phyloP scores from a whole-genome alignment of 2,113 vertebrate species.

The Salvelinus sp. region DNA sequence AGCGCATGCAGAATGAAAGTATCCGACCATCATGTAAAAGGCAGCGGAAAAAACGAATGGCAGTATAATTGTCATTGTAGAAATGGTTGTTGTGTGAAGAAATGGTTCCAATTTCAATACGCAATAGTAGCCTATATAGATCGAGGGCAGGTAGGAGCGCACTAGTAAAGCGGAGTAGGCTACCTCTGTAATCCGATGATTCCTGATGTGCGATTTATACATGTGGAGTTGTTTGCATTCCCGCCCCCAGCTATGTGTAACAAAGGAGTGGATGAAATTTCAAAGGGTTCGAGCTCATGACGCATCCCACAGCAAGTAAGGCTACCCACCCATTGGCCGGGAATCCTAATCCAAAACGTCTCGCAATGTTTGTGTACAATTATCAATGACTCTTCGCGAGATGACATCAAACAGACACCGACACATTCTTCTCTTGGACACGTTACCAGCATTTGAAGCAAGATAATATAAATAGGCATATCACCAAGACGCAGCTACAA shows the following conservation, averaged over 20 bases:
- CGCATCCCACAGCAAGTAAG: slow-evolving; percentile 36
- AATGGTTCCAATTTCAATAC: too few relatives aligned
- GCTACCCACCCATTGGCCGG: slow-evolving; percentile 21
- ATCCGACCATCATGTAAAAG: slow-evolving; percentile 31
- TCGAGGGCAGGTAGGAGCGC: neutral
- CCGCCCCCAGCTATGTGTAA: slow-evolving; percentile 38
- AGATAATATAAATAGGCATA: neutral
- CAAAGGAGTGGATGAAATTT: slow-evolving; percentile 73
- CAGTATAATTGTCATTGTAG: slow-evolving; percentile 4
- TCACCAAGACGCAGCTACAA: neutral
- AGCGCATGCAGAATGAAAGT: slow-evolving; percentile 18
- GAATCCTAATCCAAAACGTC: slow-evolving; percentile 34
- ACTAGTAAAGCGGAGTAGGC: slow-evolving; percentile 5
- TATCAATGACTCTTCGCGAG: slow-evolving; percentile 12
- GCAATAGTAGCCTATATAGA: neutral
- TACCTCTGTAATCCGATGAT: slow-evolving; percentile 34
- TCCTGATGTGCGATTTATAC: slow-evolving; percentile 72
- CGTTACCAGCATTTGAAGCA: slow-evolving; percentile 14
- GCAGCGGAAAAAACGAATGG: slow-evolving; percentile 21
- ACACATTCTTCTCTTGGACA: slow-evolving; percentile 18
- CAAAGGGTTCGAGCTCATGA: slow-evolving; percentile 64
- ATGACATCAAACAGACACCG: slow-evolving; percentile 17
- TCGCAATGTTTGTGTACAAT: slow-evolving; percentile 51
- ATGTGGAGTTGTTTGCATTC: slow-evolving; percentile 48
- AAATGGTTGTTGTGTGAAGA: neutral